Conservation (phyloP, 2,888 invertebrate species). For the Calameuta pallipes region DNA sequence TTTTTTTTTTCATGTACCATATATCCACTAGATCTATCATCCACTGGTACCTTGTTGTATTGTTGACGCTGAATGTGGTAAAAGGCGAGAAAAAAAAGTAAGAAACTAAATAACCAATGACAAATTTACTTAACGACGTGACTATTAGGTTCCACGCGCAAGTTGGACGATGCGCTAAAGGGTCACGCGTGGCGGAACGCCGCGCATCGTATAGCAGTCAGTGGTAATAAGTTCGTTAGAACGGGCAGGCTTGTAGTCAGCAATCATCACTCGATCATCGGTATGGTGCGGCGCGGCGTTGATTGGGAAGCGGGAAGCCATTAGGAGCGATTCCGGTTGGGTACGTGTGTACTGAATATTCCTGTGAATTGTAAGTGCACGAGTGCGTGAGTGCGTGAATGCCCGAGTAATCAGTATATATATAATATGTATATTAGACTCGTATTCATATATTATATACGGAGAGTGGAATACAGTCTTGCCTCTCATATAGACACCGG, state of each 20-base stretch:
- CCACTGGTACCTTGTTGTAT: no score
- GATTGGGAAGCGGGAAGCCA: slow-evolving; percentile 10
- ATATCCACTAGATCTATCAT: background rate
- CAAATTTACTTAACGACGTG: slow-evolving; percentile 7
- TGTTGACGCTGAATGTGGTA: no score
- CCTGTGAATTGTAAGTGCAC: no score
- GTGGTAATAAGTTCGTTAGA: slow-evolving; percentile 10
- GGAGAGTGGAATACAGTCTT: no score
- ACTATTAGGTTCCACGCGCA: background rate
- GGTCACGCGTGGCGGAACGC: slow-evolving; percentile 5
- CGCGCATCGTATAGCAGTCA: background rate
- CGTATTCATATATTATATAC: no score
- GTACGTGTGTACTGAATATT: no score
- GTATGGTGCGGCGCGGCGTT: background rate
- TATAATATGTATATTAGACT: no score
- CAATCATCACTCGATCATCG: slow-evolving; percentile 6
- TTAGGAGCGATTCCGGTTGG: slow-evolving; percentile 6
- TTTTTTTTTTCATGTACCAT: slow-evolving; percentile 10
- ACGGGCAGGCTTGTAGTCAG: background rate
- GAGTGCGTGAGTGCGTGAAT: no score
- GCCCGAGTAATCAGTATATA: no score
- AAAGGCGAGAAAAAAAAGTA: background rate
- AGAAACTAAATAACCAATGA: slow-evolving; percentile 11
- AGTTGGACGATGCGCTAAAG: background rate
- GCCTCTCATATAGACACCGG: no score